Base-by-base conservation (phyloP, 2,888 invertebrate species). In the Acheta domesticus region DNA sequence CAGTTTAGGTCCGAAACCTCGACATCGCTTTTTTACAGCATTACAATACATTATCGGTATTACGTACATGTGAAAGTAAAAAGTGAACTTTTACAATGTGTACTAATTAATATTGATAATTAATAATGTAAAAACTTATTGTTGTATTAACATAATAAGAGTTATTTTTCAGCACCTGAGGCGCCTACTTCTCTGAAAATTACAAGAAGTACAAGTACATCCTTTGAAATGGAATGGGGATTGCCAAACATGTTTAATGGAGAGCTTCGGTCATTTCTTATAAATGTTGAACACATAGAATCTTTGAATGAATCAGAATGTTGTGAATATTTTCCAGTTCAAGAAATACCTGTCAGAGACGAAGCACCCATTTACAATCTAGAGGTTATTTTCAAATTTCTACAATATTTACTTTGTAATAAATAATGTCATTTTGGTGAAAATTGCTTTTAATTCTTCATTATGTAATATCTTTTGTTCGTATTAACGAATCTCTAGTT, bases 251-350 rank as follows among this genome's bases (percentile, higher is more conserved):
- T 19, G 16, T 62, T 62, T 62, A 62, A 62, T 62, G 62, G 62
- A 62, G 62, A 62, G n/a, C n/a, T 62, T 4, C 14, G 62, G 0
- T 62, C 62, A 19, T 62, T 62, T 62, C 62, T 62, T 62, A 0
- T 62, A 62, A 62, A 62, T 62, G 62, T 62, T 14, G 62, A 62
- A n/a, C 62, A 62, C 62, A 62, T 62, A 19, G 62, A 62, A 19
- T 14, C 62, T 19, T 14, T n/a, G n/a, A 62, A 62, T 62, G 62
- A 62, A 8, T 19, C 62, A 19, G 62, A 19, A n/a, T 62, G 62
- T 62, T 62, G 62, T 62, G 62, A 62, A 62, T 62, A 62, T n/a
- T 62, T 62, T 62, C 62, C 62, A 62, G 62, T 62, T 62, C 62
- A 62, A n/a, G 62, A 62, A 62, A 16, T 62, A n/a, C 62, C 62